Conservation (phyloP, 2,797 vertebrate genomes). For the Limosa lapponica region DNA sequence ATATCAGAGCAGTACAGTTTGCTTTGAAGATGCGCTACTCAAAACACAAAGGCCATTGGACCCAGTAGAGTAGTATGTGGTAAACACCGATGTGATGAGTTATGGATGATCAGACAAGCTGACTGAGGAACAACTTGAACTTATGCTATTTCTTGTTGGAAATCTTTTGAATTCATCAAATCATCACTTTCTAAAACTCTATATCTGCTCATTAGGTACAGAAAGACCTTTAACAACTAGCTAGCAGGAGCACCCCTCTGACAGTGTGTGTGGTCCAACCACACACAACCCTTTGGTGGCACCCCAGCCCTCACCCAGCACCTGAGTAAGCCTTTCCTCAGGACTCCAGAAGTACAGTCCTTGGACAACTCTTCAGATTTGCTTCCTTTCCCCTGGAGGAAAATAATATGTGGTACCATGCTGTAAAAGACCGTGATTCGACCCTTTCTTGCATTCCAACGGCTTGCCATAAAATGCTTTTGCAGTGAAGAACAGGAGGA, state of each 20-base stretch:
- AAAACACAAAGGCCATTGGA: background rate
- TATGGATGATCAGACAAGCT: background rate
- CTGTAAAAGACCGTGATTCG: background rate
- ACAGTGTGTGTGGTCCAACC: background rate
- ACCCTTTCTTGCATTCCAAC: background rate
- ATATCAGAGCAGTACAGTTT: background rate
- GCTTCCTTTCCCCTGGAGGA: background rate
- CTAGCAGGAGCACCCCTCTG: background rate
- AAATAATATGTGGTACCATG: fast-evolving
- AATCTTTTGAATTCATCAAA: background rate
- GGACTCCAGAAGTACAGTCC: background rate
- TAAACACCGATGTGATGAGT: background rate
- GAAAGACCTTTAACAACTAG: background rate
- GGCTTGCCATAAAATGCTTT: background rate
- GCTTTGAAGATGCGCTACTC: background rate
- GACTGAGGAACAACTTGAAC: background rate
- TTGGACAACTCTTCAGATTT: background rate
- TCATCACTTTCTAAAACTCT: background rate
- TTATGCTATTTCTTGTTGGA: background rate
- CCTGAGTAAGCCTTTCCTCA: background rate
- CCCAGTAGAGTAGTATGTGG: background rate
- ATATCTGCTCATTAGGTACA: background rate
- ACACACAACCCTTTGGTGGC: background rate
- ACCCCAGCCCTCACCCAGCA: background rate
- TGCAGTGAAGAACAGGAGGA: background rate